These are phyloP conservation scores for Diadema setosum DNA, from an alignment of 35 echinoderm and acorn worm species.

Conservation along the genomic window DNA sequence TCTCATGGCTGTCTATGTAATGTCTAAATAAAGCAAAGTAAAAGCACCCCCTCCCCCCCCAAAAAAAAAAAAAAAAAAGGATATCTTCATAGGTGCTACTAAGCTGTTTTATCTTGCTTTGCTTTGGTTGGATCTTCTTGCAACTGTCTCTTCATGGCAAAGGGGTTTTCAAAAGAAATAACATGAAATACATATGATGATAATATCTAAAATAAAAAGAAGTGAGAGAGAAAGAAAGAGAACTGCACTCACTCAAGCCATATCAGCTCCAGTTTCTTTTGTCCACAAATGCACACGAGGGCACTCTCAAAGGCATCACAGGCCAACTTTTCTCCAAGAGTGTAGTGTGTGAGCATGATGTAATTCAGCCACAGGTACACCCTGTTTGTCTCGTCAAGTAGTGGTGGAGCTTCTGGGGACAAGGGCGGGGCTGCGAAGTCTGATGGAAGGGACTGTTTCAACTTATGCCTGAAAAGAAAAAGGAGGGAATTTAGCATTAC, in stretches of 20 bases:
- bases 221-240: no score
- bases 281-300: not conserved
- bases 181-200: no score
- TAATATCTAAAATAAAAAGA: no score
- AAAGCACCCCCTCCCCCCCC: no score
- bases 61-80: no score
- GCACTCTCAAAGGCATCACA: slow-evolving; percentile 3
- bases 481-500: not conserved
- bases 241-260: not conserved
- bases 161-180: no score
- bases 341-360: not conserved
- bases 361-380: not conserved
- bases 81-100: no score
- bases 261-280: not conserved
- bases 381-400: not conserved
- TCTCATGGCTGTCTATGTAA: no score
- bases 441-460: not conserved
- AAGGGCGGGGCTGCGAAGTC: not conserved
- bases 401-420: not conserved
- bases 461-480: not conserved
- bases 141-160: no score
- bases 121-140: no score
- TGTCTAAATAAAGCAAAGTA: no score
- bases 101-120: no score
- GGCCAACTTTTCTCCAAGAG: not conserved